These are phyloP conservation scores for Calyptomena viridis DNA, from an alignment of 2,113 vertebrate genomes.

Conservation along the genomic window DNA sequence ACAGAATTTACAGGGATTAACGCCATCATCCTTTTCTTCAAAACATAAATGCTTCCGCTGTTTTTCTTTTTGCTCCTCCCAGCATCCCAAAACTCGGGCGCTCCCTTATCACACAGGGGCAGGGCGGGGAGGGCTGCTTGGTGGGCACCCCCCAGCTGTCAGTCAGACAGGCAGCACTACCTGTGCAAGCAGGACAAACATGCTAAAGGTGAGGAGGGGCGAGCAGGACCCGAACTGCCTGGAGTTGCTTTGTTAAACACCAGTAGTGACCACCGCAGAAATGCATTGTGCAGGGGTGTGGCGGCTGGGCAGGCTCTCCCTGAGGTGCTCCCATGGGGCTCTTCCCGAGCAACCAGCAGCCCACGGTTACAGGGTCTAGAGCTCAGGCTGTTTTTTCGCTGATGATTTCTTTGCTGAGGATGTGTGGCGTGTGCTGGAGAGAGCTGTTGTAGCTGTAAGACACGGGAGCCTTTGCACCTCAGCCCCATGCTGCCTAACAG, in stretches of 20 bases:
- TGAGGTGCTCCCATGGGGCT: background rate
- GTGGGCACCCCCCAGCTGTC: background rate
- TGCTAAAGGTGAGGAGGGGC: background rate
- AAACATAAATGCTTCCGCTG: background rate
- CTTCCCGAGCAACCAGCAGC: background rate
- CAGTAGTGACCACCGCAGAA: accelerated
- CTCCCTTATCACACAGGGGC: background rate
- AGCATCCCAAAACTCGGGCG: accelerated
- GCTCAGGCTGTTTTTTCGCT: background rate
- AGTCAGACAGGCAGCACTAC: background rate
- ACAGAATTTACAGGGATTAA: background rate
- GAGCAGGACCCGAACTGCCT: background rate
- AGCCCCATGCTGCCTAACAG: background rate
- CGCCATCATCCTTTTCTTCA: background rate
- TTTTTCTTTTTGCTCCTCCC: background rate
- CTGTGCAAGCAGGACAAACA: background rate
- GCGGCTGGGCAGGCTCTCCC: background rate
- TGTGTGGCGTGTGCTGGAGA: background rate
- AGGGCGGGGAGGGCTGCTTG: background rate
- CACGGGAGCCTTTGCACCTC: background rate
- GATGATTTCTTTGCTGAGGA: background rate
- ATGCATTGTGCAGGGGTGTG: accelerated
- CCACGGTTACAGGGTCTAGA: accelerated
- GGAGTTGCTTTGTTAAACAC: background rate
- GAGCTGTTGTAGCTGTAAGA: background rate